These are phyloP conservation scores for Cheilosia vulpina DNA, from an alignment of 2,888 invertebrate genomes.

Conservation along the genomic window DNA sequence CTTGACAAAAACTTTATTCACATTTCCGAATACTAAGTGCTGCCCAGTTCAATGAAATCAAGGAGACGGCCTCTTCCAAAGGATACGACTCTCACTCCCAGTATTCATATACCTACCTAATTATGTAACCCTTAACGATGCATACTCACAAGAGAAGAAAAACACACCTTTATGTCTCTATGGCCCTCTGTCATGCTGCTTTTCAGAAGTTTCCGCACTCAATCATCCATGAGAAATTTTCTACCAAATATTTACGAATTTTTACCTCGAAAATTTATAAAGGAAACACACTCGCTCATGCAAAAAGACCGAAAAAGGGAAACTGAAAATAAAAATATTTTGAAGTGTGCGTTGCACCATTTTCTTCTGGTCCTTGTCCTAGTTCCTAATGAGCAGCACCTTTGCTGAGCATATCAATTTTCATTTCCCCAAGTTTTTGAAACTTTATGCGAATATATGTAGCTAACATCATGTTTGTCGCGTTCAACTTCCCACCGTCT, in stretches of 20 bases:
- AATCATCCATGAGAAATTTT: conserved; percentile 44
- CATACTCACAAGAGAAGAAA: not conserved
- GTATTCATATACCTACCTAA: not conserved
- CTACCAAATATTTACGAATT: conserved; percentile 14
- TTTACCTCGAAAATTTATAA: not conserved
- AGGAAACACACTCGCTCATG: not conserved
- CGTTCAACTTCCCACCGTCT: not conserved
- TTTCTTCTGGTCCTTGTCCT: not conserved
- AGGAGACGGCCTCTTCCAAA: conserved; percentile 13
- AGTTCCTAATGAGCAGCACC: conserved; percentile 23
- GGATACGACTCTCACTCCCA: not conserved
- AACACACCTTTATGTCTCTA: not conserved
- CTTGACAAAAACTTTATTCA: not conserved
- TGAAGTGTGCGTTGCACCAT: conserved; percentile 2
- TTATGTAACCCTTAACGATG: conserved; percentile 30
- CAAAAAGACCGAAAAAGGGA: conserved; percentile 11
- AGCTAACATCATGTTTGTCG: not conserved
- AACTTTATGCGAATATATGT: not conserved
- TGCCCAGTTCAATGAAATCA: conserved; percentile 11
- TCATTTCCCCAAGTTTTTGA: not conserved
- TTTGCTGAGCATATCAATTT: not conserved
- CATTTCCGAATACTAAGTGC: conserved; percentile 12
- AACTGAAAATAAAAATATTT: conserved; percentile 22
- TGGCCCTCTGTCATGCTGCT: conserved; percentile 18
- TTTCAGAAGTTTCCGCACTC: conserved; percentile 23